Conservation (phyloP, 2,797 vertebrate genomes). For the Pseudotriccus pelzelni region DNA sequence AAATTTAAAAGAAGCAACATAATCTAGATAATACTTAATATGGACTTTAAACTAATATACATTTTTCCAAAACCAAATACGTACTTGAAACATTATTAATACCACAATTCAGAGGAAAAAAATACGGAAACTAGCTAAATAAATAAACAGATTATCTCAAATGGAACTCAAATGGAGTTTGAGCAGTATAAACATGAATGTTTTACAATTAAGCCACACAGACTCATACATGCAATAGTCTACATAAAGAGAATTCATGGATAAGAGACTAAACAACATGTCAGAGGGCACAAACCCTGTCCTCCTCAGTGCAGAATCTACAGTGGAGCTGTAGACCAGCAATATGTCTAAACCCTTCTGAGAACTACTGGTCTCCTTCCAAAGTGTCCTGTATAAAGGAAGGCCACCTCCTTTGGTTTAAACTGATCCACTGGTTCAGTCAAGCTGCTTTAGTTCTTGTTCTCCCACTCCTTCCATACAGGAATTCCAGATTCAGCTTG, state of each 20-base stretch:
- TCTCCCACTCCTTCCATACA: background rate
- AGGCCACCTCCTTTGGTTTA: background rate
- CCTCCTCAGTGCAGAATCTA: fast-evolving
- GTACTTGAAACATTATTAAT: background rate
- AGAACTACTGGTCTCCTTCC: background rate
- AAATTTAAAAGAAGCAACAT: background rate
- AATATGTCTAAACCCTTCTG: background rate
- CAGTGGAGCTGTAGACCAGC: background rate
- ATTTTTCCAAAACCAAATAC: background rate
- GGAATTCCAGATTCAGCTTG: background rate
- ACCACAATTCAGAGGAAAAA: background rate
- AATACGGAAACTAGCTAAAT: fast-evolving
- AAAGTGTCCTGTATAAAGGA: background rate
- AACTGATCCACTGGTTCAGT: background rate
- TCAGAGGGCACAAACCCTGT: background rate
- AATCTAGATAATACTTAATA: background rate
- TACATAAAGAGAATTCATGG: background rate
- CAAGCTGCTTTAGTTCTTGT: background rate
- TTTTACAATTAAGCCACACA: background rate
- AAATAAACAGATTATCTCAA: background rate
- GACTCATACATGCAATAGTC: background rate
- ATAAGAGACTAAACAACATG: background rate
- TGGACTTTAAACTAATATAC: background rate
- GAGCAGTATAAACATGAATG: background rate
- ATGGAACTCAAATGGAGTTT: background rate